Evolutionary conservation across 1,140 invertebrate species (phyloP).

Genomic region (Ptiloglossa arizonensis): DNA sequence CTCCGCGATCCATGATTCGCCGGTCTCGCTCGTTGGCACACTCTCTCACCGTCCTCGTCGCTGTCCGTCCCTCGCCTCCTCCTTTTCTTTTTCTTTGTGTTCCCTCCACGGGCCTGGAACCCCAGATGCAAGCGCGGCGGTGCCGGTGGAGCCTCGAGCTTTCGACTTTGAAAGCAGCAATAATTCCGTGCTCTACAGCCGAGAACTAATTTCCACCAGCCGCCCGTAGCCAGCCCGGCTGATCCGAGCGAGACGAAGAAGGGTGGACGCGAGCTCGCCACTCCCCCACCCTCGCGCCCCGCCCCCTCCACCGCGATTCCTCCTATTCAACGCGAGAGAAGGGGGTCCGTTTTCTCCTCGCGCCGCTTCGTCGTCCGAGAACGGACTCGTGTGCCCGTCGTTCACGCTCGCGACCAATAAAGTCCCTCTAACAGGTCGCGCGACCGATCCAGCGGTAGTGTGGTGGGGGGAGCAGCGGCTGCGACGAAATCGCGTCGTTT

Average conservation of each 20-base stretch:
- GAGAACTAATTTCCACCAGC: constrained; percentile 70
- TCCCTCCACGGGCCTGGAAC: constrained; percentile 35
- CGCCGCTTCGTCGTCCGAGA: constrained; percentile 61
- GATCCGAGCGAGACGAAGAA: constrained; percentile 43
- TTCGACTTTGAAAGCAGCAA: constrained; percentile 70
- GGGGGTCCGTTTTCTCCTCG: constrained; percentile 57
- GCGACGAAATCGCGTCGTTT: constrained; percentile 12
- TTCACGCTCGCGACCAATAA: constrained; percentile 56
- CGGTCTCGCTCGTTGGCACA: constrained; percentile 1
- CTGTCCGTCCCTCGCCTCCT: constrained; percentile 12
- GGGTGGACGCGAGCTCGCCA: constrained; percentile 25
- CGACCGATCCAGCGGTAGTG: constrained; percentile 27
- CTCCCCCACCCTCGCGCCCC: background rate
- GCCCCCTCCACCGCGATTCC: constrained; percentile 10
- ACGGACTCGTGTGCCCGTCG: constrained; percentile 45
- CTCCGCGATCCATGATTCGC: background rate
- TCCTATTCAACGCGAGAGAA: no score
- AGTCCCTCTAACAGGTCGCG: constrained; percentile 14
- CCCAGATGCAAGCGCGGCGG: constrained; percentile 57
- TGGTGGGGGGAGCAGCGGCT: background rate
- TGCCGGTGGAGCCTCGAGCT: constrained; percentile 37
- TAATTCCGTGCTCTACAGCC: constrained; percentile 69
- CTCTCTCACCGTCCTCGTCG: constrained; percentile 35
- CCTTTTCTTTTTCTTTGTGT: constrained; percentile 47
- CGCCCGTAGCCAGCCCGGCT: constrained; percentile 34